Evolutionary conservation across 2,797 vertebrate species (phyloP).

Genomic region (Moxostoma hubbsi): DNA sequence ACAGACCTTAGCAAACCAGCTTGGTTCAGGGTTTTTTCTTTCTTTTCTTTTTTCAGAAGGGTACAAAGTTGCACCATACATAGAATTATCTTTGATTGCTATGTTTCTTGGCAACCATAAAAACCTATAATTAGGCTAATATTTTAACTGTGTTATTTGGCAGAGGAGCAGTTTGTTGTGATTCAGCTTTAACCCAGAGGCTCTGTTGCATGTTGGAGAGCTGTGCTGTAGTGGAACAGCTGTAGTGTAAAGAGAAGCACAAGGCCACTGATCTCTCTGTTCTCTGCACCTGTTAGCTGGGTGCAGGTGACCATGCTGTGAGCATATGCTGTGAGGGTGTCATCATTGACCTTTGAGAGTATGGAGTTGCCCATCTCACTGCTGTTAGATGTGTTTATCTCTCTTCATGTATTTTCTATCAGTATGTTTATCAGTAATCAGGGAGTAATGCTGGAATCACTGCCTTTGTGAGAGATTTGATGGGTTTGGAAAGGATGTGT

Average conservation of each 20-base stretch:
- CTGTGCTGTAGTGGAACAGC: constrained; percentile 53
- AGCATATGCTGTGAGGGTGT: constrained; percentile 28
- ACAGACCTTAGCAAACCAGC: too few species aligned
- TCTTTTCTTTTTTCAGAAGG: too few species aligned
- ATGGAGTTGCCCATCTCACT: constrained; percentile 12
- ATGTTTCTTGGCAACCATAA: background rate
- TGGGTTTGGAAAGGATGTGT: background rate
- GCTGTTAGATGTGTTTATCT: constrained; percentile 17
- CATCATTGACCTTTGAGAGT: background rate
- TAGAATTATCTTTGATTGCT: too few species aligned
- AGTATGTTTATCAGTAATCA: background rate
- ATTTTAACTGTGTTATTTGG: too few species aligned
- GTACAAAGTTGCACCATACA: too few species aligned
- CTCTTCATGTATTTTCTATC: constrained; percentile 2
- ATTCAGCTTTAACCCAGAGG: constrained; percentile 17
- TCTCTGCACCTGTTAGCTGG: constrained; percentile 64
- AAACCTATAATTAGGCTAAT: constrained; percentile 3
- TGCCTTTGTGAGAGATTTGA: background rate
- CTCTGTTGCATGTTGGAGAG: constrained; percentile 20
- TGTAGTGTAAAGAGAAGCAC: constrained; percentile 53
- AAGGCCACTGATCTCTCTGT: constrained; percentile 41
- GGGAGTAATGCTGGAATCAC: background rate
- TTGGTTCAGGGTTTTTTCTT: too few species aligned
- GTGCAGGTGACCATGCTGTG: constrained; percentile 21
- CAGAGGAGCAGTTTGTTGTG: background rate